Conservation (phyloP, 2,888 invertebrate species). For the Belgica antarctica region DNA sequence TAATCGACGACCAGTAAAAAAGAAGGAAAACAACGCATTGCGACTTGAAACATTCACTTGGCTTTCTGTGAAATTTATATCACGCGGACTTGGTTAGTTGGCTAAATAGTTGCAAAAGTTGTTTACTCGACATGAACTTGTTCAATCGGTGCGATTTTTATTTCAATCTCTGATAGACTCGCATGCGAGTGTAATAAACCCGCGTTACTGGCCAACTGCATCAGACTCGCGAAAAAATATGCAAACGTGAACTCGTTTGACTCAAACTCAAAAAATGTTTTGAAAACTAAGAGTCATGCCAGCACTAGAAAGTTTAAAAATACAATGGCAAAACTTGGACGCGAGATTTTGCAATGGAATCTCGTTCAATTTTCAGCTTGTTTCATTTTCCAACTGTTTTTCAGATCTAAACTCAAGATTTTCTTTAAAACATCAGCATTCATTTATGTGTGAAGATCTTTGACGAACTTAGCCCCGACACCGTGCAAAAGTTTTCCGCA, state of each 20-base stretch:
- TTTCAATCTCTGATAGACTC: conserved; percentile 6
- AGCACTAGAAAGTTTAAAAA: conserved; percentile 28
- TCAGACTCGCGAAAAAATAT: not conserved
- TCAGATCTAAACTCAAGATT: no score
- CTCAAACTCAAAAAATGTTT: not conserved
- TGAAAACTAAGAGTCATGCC: no score
- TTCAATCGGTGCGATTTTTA: not conserved
- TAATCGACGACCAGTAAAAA: conserved; percentile 13
- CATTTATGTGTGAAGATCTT: not conserved
- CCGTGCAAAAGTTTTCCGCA: not conserved
- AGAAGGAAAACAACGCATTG: conserved; percentile 25
- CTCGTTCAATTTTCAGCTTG: no score
- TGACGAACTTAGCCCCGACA: conserved; percentile 2
- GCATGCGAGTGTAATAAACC: conserved; percentile 2
- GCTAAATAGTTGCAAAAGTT: not conserved
- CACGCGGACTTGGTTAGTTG: no score
- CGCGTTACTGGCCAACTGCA: conserved; percentile 13
- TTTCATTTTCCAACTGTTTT: no score
- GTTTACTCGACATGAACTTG: not conserved
- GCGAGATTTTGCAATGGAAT: no score
- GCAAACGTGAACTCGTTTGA: conserved; percentile 32
- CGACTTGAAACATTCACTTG: conserved; percentile 21
- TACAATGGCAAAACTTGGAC: no score
- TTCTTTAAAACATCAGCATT: no score
- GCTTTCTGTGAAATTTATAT: not conserved